Conservation (phyloP, 2,888 invertebrate species). For the Druceiella hillmani region DNA sequence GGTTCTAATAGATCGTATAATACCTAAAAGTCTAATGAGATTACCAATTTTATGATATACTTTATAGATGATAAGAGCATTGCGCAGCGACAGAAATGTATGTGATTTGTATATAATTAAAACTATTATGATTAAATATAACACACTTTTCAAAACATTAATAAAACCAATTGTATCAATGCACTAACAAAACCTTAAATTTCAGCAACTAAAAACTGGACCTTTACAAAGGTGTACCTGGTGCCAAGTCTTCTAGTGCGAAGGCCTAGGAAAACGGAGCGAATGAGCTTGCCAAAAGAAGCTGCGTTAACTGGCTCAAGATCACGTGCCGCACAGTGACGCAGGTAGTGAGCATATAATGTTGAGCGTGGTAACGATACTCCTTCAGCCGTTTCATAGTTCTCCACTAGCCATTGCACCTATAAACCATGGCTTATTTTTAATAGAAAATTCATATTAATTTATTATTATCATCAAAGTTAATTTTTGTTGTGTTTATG, state of each 20-base stretch:
- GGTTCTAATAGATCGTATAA: no score
- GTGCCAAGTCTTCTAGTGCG: constrained; percentile 93
- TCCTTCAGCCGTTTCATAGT: constrained; percentile 95
- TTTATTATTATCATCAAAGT: no score
- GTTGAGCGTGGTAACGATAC: constrained; percentile 92
- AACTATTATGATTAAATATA: no score
- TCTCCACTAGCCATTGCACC: constrained; percentile 93
- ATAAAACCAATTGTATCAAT: background rate
- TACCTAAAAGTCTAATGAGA: no score
- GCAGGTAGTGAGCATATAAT: constrained; percentile 93
- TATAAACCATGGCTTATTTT: no score
- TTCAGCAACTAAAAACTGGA: constrained; percentile 5
- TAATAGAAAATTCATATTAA: no score
- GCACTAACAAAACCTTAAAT: background rate
- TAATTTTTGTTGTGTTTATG: no score
- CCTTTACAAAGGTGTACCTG: constrained; percentile 54
- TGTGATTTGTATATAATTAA: no score
- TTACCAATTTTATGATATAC: no score
- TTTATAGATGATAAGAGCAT: no score
- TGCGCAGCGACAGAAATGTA: no score
- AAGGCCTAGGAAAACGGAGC: constrained; percentile 95
- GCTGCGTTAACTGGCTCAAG: constrained; percentile 99
- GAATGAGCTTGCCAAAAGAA: constrained; percentile 97
- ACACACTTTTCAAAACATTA: constrained; percentile 10
- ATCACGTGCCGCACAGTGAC: constrained; percentile 89